Base-by-base conservation (phyloP, 2,797 vertebrate genomes). In the Decapterus maruadsi region DNA sequence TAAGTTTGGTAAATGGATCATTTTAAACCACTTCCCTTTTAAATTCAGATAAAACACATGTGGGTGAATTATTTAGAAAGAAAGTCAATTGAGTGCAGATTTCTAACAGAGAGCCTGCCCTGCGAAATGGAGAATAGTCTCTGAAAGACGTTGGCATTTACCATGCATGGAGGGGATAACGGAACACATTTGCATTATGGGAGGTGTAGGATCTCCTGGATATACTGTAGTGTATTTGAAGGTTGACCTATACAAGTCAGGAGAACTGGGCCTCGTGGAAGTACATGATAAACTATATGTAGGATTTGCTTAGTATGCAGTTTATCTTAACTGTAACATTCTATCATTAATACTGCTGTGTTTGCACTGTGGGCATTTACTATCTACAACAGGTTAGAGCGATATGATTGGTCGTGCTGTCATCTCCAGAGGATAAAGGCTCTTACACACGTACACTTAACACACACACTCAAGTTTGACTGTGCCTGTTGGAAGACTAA, bases 401-500 rank as follows among this genome's bases (percentile, higher is more conserved):
- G 36, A 48, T 10, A 14, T 8, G 2, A n/a, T 20, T 62, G 26
- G 11, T 46, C 12, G 36, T 61, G 8, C 46, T 74, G 38, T 64
- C 36, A 31, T 84, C 72, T 73, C 68, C 8, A 10, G 54, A 80
- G 77, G 81, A 59, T 22, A 60, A 57, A 77, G 43, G 46, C 64
- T 22, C 46, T 26, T 13, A 26, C 22, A 34, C 26, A 57, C 13
- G 22, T 26, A 45, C 59, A 63, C 43, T 29, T 11, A 48, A 48
- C 36, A 56, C n/a, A 55, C 11, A 12, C 40, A 12, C 40, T 19
- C 10, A 38, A 6, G 29, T 45, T 61, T n/a, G 51, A 26, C 26
- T 67, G 46, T 16, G 50, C 29, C 62, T 70, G 63, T 66, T 88
- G 67, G 80, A 66, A 78, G 46, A 73, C 53, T 54, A 36, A 68